Percentiles rank a stretch among this genome's conserved stretches.
These are phyloP conservation scores for Danio choprae DNA, from an alignment of 2,797 vertebrate genomes.

Conservation along the genomic window DNA sequence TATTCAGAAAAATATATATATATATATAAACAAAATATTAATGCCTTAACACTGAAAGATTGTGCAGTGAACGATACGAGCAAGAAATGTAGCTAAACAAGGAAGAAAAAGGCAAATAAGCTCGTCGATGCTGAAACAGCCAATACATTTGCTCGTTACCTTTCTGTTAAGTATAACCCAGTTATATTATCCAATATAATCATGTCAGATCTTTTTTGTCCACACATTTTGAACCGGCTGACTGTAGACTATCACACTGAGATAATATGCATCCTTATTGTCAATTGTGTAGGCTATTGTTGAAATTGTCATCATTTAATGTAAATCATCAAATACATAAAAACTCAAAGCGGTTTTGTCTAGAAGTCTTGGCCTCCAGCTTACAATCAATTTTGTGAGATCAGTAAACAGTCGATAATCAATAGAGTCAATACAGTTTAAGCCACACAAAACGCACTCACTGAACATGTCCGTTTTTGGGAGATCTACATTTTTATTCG, in stretches of 20 bases:
- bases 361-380: conserved; percentile 10
- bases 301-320: conserved; percentile 3
- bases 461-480: neutral
- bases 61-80: neutral
- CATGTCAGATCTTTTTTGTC: neutral
- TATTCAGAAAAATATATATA: neutral
- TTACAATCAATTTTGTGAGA: conserved; percentile 43
- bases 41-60: neutral
- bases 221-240: neutral
- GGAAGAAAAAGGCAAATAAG: neutral
- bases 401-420: conserved; percentile 40
- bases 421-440: conserved; percentile 9
- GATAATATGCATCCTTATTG: neutral
- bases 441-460: neutral
- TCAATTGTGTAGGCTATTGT: neutral
- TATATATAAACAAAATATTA: neutral
- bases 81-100: neutral
- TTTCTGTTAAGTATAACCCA: neutral
- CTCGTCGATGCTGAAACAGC: neutral
- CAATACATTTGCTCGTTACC: neutral
- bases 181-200: neutral
- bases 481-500: neutral
- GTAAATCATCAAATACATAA: neutral
- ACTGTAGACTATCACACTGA: neutral
- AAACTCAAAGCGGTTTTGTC: conserved; percentile 3